Evolutionary conservation across 2,888 invertebrate genomes (phyloP), one percentile per base, ranked within the genome.

Genomic region (Luffia ferchaultella): DNA sequence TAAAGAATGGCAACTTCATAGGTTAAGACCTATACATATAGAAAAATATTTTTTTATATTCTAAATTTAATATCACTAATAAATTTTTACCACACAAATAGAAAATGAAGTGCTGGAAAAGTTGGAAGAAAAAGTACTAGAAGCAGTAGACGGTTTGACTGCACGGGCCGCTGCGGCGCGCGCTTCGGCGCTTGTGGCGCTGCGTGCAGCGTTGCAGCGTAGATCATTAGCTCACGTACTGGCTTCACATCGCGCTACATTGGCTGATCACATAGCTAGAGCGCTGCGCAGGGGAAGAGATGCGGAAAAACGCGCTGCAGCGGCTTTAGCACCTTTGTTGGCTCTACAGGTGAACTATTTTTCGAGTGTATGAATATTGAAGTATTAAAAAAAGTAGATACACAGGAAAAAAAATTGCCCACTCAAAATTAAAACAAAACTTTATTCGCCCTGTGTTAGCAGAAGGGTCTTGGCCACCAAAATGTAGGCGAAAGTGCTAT

Each of bases 121-220:
- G 55, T 90, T 93, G 57, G 97, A 97, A 74, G 96, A 96, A 61
- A 95, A 95, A 70, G 85, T 98, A 20, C 85, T 89, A 20, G 95
- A 96, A 66, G 88, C 92, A 1, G 88, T 98, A 49, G 98, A 98
- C 65, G 93, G 92, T 18, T 85, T 96, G 42, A 89, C 90, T n/a
- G 93, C 96, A 58, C 95, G 97, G 62, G 93, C 95, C 55, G 90
- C 92, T 9, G 93, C 94, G 58, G 93, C 93, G 9, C 88, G 97
- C 49, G 89, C 89, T 0, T 77, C 85, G 15, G 91, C 92, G 45
- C 85, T 95, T 51, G 89, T 90, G 58, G 79, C 88, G 1, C 85
- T 96, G 12, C 88, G 89, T 42, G 90, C 89, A 56, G 90, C 91
- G 7, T 86, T 97, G 50, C 89, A 91, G 64, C 89, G 92, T 60